Percentiles rank a stretch among this genome's conserved stretches.
phyloP scores from a whole-genome alignment of 2,888 invertebrate genomes.

The Tachina fera region DNA sequence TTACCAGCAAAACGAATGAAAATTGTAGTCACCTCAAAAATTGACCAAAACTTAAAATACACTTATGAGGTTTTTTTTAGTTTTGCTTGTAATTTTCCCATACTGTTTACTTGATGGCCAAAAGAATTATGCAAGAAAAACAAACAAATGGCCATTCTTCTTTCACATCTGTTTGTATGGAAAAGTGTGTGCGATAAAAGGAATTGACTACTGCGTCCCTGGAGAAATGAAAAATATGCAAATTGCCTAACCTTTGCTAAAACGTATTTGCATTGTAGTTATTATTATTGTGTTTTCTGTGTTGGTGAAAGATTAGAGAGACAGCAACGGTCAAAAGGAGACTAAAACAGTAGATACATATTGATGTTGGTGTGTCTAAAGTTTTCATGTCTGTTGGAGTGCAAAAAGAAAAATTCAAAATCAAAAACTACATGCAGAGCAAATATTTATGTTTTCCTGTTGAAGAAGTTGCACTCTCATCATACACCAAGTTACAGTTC shows the following conservation, averaged over 20 bases:
- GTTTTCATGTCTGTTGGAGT: constrained; percentile 8
- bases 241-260: constrained; percentile 49
- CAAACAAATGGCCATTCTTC: constrained; percentile 7
- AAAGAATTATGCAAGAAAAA: constrained; percentile 22
- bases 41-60: constrained; percentile 18
- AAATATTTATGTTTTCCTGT: constrained; percentile 58
- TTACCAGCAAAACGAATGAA: constrained; percentile 12
- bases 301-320: constrained; percentile 37
- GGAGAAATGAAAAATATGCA: constrained; percentile 67
- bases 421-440: constrained; percentile 39
- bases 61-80: neutral
- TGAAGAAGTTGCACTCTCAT: constrained; percentile 9
- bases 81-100: neutral
- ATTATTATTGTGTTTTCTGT: constrained; percentile 30
- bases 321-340: neutral
- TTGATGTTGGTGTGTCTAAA: constrained; percentile 41
- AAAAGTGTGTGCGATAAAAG: neutral
- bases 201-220: constrained; percentile 44
- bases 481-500: neutral
- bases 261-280: constrained; percentile 12
- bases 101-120: constrained; percentile 22
- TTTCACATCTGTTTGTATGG: neutral
- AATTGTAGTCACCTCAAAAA: constrained; percentile 30
- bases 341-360: constrained; percentile 11
- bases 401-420: constrained; percentile 11